Evolutionary conservation across 2,888 invertebrate genomes (phyloP).

Genomic region (Scaptodrosophila latifasciaeformis): DNA sequence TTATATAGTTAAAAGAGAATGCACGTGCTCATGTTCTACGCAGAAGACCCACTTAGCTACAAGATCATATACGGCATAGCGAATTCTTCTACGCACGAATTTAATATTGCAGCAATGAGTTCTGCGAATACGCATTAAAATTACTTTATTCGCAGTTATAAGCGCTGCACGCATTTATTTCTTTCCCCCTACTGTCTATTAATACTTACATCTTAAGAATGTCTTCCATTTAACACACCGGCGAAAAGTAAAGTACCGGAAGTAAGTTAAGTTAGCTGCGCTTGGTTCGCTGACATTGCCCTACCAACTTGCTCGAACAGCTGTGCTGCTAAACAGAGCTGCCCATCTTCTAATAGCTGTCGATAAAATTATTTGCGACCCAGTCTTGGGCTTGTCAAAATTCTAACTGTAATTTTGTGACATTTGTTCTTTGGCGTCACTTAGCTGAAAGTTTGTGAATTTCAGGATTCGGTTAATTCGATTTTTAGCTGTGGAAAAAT

Average conservation of each 20-base stretch:
- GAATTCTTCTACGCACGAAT: conserved; percentile 27
- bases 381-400: not conserved
- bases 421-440: too few relatives aligned
- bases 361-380: not conserved
- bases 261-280: conserved; percentile 24
- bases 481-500: conserved; percentile 6
- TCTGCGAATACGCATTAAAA: conserved; percentile 44
- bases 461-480: too few relatives aligned
- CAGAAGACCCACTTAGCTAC: conserved; percentile 35
- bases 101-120: conserved; percentile 64
- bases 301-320: too few relatives aligned
- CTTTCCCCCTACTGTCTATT: not conserved
- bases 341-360: not conserved
- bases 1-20: not conserved
- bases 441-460: too few relatives aligned
- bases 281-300: too few relatives aligned
- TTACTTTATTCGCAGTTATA: conserved; percentile 60
- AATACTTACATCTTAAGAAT: conserved; percentile 33
- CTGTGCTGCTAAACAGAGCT: not conserved
- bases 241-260: conserved; percentile 27
- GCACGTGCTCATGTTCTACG: not conserved
- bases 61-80: conserved; percentile 17
- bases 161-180: conserved; percentile 38
- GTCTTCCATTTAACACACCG: rapidly evolving
- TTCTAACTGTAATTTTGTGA: conserved; percentile 39